Percentiles rank a stretch among this genome's conserved stretches.
phyloP scores from a whole-genome alignment of 1,140 invertebrate genomes.

The Lethrus apterus region DNA sequence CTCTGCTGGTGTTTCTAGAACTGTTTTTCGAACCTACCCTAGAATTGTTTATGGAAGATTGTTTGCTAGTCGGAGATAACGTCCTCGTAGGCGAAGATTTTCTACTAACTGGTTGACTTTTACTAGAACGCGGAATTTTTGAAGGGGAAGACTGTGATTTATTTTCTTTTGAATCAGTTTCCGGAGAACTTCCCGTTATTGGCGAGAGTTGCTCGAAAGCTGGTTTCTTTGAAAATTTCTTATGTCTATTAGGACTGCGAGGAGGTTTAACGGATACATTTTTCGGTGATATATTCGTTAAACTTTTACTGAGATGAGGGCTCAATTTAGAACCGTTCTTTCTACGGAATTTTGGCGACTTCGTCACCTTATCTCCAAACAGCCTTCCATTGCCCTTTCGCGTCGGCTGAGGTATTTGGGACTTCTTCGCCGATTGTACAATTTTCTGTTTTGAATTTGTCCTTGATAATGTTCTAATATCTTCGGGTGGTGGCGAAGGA shows the following conservation, averaged over 20 bases:
- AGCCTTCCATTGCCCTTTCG: constrained; percentile 21
- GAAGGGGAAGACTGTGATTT: constrained; percentile 38
- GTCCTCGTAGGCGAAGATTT: constrained; percentile 27
- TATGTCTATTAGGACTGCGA: constrained; percentile 19
- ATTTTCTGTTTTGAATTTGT: not conserved
- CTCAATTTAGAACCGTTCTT: constrained; percentile 18
- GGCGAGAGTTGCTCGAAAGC: constrained; percentile 36
- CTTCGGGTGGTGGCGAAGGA: constrained; percentile 31
- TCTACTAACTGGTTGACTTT: constrained; percentile 33
- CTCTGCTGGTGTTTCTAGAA: constrained; percentile 25
- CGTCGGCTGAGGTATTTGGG: constrained; percentile 23
- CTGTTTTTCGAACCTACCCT: constrained; percentile 24
- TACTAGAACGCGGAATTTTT: constrained; percentile 26
- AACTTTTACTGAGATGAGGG: constrained; percentile 32
- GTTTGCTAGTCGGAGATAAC: not conserved
- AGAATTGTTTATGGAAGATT: constrained; percentile 17
- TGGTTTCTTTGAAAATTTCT: constrained; percentile 10
- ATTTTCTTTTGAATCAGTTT: constrained; percentile 26
- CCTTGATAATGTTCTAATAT: constrained; percentile 10
- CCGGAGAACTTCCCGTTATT: constrained; percentile 36
- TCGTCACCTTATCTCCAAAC: constrained; percentile 25
- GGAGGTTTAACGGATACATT: constrained; percentile 24
- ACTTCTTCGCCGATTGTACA: constrained; percentile 22
- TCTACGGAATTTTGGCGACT: constrained; percentile 2
- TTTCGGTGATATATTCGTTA: constrained; percentile 32